Base-by-base conservation (phyloP, 2,113 vertebrate species). In the Apteryx mantelli region DNA sequence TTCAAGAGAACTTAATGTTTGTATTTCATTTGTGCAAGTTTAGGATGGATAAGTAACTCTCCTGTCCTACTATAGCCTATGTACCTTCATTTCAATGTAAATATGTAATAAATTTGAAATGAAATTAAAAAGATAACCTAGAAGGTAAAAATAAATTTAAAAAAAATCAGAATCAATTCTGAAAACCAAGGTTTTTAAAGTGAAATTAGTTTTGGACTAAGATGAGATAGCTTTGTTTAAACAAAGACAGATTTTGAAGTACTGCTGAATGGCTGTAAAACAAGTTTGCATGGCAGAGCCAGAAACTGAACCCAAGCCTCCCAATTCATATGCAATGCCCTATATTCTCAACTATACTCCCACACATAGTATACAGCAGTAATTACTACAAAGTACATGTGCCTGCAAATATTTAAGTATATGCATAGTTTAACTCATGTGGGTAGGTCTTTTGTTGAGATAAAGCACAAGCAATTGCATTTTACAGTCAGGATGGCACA, bases 251-350 rank as follows among this genome's bases (percentile, higher is more conserved):
- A 34, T 71, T 44, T 52, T 25, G 42, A 82, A 73, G 65, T 42
- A 64, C 25, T 0, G 4, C 3, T 64, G 32, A 93, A 12, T 22
- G 77, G 46, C 42, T 34, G 74, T 28, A 19, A 3, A 81, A 74
- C 38, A 56, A 61, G 55, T 40, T 2, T 36, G 40, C 21, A 19
- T 0, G 11, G 36, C 78, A 94, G 61, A 92, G 48, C 26, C 70
- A 76, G 44, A 8, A 76, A 17, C 2, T 4, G 48, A 82, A 73
- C 48, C 14, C 7, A 82, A 76, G n/a, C 65, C 46, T 93, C 70
- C 3, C 34, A 75, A 24, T 4, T 80, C n/a, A 44, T 2, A 61
- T 2, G 5, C 44, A 73, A 77, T 0, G 0, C 55, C 78, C 94
- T 34, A 15, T n/a, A 78, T 13, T n/a, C 56, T 93, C 74, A 76